Conservation (phyloP, 2,797 vertebrate species). For the Microtus obscurus region DNA sequence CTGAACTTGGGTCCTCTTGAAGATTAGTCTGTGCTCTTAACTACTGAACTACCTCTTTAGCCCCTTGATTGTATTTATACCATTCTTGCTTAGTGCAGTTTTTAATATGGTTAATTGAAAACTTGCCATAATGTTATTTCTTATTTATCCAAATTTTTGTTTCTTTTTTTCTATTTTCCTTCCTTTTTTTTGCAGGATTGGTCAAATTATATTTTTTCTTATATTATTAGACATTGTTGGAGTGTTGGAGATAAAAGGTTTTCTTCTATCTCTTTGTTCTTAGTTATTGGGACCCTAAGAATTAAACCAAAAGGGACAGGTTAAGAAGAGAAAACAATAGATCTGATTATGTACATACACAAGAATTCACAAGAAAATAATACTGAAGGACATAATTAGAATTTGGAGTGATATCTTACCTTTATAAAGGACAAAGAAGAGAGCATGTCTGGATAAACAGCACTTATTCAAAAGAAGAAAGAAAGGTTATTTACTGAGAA, state of each 20-base stretch:
- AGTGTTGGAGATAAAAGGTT: background rate
- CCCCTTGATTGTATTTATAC: background rate
- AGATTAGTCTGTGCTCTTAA: background rate
- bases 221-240: background rate
- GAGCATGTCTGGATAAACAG: background rate
- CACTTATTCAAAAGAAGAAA: background rate
- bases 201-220: constrained; percentile 10
- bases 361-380: constrained; percentile 20
- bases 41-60: background rate
- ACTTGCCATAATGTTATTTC: background rate
- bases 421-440: background rate
- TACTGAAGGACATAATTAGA: constrained; percentile 27
- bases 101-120: constrained; percentile 7
- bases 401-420: background rate
- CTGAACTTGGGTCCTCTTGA: background rate
- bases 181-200: background rate
- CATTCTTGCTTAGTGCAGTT: constrained; percentile 21
- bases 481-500: background rate
- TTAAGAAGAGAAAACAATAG: background rate
- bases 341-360: background rate
- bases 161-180: background rate
- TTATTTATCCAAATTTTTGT: background rate
- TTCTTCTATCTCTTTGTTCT: background rate
- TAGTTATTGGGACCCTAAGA: background rate
- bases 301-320: constrained; percentile 11